A percentile compares a stretch with the other conserved stretches of the same genome.
Conservation (phyloP, 2,888 invertebrate genomes). For the Dolichomitus sp. region DNA sequence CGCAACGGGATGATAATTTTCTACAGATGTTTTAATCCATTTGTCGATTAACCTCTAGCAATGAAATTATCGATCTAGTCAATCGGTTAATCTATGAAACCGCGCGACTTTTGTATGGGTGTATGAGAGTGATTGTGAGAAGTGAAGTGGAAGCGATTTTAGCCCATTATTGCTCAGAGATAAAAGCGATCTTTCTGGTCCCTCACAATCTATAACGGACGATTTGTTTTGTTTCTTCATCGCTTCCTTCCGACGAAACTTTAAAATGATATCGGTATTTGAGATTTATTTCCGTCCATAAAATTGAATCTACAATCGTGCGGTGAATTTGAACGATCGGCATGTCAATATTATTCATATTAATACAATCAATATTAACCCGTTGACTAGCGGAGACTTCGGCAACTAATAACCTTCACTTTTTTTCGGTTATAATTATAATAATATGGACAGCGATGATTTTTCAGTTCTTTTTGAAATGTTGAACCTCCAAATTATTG, state of each 20-base stretch:
- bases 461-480: too few species aligned
- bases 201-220: conserved; percentile 85
- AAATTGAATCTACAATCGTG: background rate
- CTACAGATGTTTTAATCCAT: too few species aligned
- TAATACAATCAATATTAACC: too few species aligned
- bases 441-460: too few species aligned
- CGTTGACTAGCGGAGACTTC: too few species aligned
- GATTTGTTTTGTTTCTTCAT: conserved; percentile 66
- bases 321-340: background rate
- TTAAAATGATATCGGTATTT: background rate
- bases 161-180: conserved; percentile 63
- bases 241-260: conserved; percentile 18
- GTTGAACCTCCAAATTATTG: too few species aligned
- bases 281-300: background rate
- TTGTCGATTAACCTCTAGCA: too few species aligned
- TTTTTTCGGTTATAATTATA: too few species aligned
- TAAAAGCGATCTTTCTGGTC: conserved; percentile 76
- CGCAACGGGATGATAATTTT: too few species aligned
- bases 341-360: background rate
- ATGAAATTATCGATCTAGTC: too few species aligned
- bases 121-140: conserved; percentile 69
- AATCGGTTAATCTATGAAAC: too few species aligned
- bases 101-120: conserved; percentile 19
- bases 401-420: too few species aligned
- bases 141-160: conserved; percentile 85